Percentiles rank a stretch among this genome's conserved stretches.
Evolutionary conservation across 2,797 vertebrate species (phyloP).

Genomic region (Coracias cyanogaster): DNA sequence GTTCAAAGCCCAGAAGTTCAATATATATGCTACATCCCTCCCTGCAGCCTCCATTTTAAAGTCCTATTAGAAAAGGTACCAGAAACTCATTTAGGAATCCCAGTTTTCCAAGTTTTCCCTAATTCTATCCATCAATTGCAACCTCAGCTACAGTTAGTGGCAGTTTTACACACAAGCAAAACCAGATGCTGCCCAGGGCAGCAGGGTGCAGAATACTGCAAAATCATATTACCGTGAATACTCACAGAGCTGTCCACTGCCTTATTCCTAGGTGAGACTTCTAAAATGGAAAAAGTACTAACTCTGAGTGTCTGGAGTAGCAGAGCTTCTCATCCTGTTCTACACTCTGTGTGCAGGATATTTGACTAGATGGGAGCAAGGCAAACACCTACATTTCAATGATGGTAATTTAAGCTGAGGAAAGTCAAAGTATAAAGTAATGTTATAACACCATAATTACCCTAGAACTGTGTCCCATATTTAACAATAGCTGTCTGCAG

Average conservation of each 20-base stretch:
- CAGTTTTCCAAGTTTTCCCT: background rate
- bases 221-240: background rate
- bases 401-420: background rate
- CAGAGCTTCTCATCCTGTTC: background rate
- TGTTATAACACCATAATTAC: constrained; percentile 18
- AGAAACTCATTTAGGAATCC: background rate
- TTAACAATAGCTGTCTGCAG: constrained; percentile 48
- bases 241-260: background rate
- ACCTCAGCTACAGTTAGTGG: background rate
- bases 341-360: background rate
- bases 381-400: background rate
- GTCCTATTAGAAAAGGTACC: background rate
- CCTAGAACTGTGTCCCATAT: background rate
- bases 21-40: rapidly evolving
- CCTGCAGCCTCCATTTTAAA: background rate
- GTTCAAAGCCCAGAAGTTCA: background rate
- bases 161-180: background rate
- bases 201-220: background rate
- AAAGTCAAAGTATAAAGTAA: constrained; percentile 31
- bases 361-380: background rate
- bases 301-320: background rate
- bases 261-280: background rate
- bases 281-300: background rate
- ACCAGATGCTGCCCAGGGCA: background rate
- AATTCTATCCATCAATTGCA: background rate